Base-by-base conservation (phyloP, 2,888 invertebrate species). In the Drosophila seclusa region DNA sequence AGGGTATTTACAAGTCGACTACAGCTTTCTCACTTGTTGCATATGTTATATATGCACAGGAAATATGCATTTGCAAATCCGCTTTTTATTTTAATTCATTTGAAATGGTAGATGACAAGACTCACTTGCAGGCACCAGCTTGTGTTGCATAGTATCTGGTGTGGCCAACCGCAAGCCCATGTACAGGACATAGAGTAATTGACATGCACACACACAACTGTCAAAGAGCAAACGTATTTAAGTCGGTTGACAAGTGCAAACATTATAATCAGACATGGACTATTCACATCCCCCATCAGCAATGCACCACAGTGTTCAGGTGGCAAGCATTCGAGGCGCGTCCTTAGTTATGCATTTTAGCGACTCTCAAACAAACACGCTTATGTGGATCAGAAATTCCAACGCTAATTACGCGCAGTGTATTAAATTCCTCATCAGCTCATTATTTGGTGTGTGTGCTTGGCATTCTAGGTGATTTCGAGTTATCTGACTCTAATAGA, bases 211-310 rank as follows among this genome's bases (percentile, higher is more conserved):
- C 8, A 29, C 16, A 18, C 21, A 40, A 34, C 21, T 42, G 58
- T 11, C 32, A 32, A 32, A 32, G 32, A 32, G 32, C 32, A 75
- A 78, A 73, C 80, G 83, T 73, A 60, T 73, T 77, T 65, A 80
- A 82, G 78, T 80, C 76, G 60, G 53, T 64, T 82, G 87, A 84
- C 78, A 73, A 72, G 66, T 68, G 76, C 72, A 75, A 80, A 59
- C 69, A 68, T 54, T 70, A 65, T 53, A 69, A 70, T 71, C 73
- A 50, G 71, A 66, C 49, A 58, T 34, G 21, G 13, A 24, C 21
- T 21, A n/a, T 42, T 13, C 48, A 27, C 55, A 34, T 36, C 38
- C 52, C 34, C 5, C 2, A 10, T 10, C 45, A 68, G 54, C 54
- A 13, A 21, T 42, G 16, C 13, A 21, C 2, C 50, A 52, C 61